These are phyloP conservation scores for Drosophila greeni DNA, from an alignment of 2,888 invertebrate genomes.

Conservation along the genomic window DNA sequence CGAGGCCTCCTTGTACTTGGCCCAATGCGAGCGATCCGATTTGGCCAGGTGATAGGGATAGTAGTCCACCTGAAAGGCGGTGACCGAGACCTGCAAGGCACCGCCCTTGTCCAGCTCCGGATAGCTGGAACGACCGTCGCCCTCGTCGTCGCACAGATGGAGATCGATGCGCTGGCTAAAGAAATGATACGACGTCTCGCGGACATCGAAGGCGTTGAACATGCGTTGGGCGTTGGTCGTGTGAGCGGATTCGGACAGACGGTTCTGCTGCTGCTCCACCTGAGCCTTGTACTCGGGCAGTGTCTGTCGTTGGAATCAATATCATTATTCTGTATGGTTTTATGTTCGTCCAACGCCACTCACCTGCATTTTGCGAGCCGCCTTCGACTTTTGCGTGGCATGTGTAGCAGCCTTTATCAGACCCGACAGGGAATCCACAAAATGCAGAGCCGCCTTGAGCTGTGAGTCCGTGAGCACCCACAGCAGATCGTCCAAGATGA, in stretches of 20 bases:
- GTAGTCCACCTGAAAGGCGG: slow-evolving; percentile 92
- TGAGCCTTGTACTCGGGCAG: slow-evolving; percentile 88
- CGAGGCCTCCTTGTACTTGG: slow-evolving; percentile 88
- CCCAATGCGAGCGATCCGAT: slow-evolving; percentile 93
- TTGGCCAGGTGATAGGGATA: slow-evolving; percentile 98
- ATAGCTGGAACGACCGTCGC: slow-evolving; percentile 90
- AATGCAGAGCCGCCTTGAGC: slow-evolving; percentile 93
- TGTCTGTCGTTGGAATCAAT: slow-evolving; percentile 74
- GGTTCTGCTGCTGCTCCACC: slow-evolving; percentile 81
- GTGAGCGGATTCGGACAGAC: slow-evolving; percentile 76
- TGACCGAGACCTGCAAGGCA: slow-evolving; percentile 93
- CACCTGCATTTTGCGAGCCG: slow-evolving; percentile 89
- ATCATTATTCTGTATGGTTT: no score
- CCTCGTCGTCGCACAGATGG: slow-evolving; percentile 97
- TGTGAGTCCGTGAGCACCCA: slow-evolving; percentile 99
- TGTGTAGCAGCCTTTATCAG: slow-evolving; percentile 89
- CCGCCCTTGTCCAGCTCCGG: slow-evolving; percentile 93
- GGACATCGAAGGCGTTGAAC: slow-evolving; percentile 94
- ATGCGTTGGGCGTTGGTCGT: slow-evolving; percentile 80
- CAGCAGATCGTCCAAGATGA: slow-evolving; percentile 95
- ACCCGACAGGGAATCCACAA: slow-evolving; percentile 90
- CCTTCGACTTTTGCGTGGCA: slow-evolving; percentile 89
- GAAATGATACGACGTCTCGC: slow-evolving; percentile 98
- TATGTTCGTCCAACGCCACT: not conserved
- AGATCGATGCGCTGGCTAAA: slow-evolving; percentile 95